A percentile compares a stretch with the other conserved stretches of the same genome.
Evolutionary conservation across 2,797 vertebrate genomes (phyloP).

Genomic region (Emydoidea blandingii): DNA sequence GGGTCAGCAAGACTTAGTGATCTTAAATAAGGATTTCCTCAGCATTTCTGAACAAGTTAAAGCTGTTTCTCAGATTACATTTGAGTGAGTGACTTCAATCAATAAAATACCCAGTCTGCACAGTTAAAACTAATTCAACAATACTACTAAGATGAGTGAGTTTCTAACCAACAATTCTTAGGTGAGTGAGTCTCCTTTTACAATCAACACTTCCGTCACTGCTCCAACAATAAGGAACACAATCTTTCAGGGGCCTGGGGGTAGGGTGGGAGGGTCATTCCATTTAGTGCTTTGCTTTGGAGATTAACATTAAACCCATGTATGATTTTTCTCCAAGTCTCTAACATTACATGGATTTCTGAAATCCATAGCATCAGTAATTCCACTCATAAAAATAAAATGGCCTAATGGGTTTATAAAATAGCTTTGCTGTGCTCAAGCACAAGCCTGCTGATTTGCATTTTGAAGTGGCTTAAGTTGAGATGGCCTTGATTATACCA

Average conservation of each 20-base stretch:
- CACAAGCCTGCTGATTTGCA: background rate
- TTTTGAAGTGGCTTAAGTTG: background rate
- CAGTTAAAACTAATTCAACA: slow-evolving; percentile 7
- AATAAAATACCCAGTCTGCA: background rate
- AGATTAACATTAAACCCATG: background rate
- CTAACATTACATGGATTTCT: background rate
- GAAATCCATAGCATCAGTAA: background rate
- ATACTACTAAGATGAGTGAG: background rate
- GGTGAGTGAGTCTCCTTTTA: background rate
- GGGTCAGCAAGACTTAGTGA: background rate
- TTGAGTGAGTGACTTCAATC: slow-evolving; percentile 1
- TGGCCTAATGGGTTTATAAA: background rate
- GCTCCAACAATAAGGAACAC: background rate
- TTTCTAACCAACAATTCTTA: background rate
- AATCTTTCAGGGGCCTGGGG: background rate
- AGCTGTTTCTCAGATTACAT: slow-evolving; percentile 39
- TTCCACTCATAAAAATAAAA: background rate
- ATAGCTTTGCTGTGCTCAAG: background rate
- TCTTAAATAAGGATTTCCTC: slow-evolving; percentile 5
- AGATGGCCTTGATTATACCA: accelerated
- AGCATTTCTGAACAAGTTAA: background rate
- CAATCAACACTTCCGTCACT: background rate
- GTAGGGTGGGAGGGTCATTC: background rate
- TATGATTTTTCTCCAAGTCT: background rate
- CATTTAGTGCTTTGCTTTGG: background rate